Conservation (phyloP, 1,140 invertebrate genomes). For the Pseudomyrmex concolor region DNA sequence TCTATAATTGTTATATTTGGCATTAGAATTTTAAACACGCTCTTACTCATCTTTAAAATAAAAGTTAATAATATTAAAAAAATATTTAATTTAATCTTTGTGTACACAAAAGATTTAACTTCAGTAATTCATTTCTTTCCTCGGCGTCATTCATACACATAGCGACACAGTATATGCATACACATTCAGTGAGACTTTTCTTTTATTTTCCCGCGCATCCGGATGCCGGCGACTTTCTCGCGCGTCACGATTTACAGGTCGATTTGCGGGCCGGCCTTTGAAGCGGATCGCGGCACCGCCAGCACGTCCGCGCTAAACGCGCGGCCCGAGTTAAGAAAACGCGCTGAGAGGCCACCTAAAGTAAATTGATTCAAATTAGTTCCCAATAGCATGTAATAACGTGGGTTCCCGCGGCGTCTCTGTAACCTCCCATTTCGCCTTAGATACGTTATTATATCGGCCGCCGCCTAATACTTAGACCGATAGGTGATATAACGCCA, state of each 20-base stretch:
- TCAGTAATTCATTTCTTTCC: neutral
- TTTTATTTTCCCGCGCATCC: slow-evolving; percentile 10
- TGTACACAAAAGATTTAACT: neutral
- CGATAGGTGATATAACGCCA: slow-evolving; percentile 83
- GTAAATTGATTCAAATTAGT: slow-evolving; percentile 85
- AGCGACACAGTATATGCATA: neutral
- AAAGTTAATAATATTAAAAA: neutral
- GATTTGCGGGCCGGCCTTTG: slow-evolving; percentile 59
- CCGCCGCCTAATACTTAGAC: slow-evolving; percentile 85
- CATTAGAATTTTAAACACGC: too few relatives aligned
- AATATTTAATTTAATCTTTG: neutral
- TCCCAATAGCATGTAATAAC: slow-evolving; percentile 83
- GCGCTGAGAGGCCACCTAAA: slow-evolving; percentile 72
- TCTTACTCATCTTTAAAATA: too few relatives aligned
- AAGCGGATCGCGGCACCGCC: slow-evolving; percentile 54
- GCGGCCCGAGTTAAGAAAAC: slow-evolving; percentile 68
- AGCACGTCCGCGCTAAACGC: slow-evolving; percentile 67
- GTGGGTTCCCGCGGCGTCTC: slow-evolving; percentile 76
- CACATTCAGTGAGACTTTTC: neutral
- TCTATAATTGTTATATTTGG: too few relatives aligned
- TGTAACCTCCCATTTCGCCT: slow-evolving; percentile 78
- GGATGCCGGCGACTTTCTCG: slow-evolving; percentile 30
- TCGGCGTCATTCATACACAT: too few relatives aligned
- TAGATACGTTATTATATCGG: slow-evolving; percentile 82
- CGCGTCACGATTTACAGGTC: slow-evolving; percentile 38